Evolutionary conservation across 2,113 vertebrate genomes (phyloP), one percentile per base, ranked within the genome.

Genomic region (Ornithorhynchus anatinus): DNA sequence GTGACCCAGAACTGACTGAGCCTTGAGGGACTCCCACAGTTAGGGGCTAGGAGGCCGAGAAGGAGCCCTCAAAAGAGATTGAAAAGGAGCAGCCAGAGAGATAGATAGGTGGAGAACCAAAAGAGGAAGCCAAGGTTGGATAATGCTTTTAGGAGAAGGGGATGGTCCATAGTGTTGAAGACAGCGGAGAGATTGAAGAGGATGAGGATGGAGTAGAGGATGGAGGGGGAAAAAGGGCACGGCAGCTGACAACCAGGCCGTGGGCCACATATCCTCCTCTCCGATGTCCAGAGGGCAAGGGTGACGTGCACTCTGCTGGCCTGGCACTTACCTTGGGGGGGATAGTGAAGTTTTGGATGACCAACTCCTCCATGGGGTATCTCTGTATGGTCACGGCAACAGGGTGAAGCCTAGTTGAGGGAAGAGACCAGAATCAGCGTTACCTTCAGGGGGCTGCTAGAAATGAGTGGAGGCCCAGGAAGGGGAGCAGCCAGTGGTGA

Each of bases 311-410:
- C 4, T 7, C 15, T 14, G 23, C 47, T 4, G 6, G 4, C 3
- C 3, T 17, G 25, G 1, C 1, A 33, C 93, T 91, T 83, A 98
- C 97, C 94, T 96, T 96, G 37, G 94, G 83, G 7, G 97, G 97
- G 70, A 98, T 96, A 77, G 91, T 71, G 85, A 96, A 98, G 77
- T 95, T 93, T 62, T 91, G 96, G 76, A 99, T 94, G n/a, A 97
- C 84, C 25, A 97, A 82, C 39, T 98, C 95, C 25, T 93, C 88
- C 0, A 51, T 77, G 17, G 90, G 89, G 72, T 98, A 99, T 76
- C 97, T 91, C 84, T 99, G 97, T 77, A 99, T 50, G 9, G 94
- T 96, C 62, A 98, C 94, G 0, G 96, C 95, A 51, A 99, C 96
- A 0, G 97, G 97, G 68, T 99, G 96, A 62, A 99, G 87, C 85